Base-by-base conservation (phyloP, 1,140 invertebrate species). In the Pseudomyrmex pallidus region DNA sequence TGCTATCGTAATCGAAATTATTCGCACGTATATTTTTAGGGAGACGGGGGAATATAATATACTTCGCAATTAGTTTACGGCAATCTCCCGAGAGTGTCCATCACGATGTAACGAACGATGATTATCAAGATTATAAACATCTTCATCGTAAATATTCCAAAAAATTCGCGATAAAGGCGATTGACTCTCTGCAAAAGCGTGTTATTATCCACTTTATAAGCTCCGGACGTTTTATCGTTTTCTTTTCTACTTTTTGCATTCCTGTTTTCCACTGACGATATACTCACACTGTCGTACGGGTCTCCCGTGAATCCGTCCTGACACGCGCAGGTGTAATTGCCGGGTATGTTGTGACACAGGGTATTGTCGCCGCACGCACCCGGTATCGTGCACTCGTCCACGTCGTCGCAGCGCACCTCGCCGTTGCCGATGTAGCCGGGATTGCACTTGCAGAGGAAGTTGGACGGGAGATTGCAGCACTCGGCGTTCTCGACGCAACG, bases 371-470 rank as follows among this genome's bases (percentile, higher is more conserved):
- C 98, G 91, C 98, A 99, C 73, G 97, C 96, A 86, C 96, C 95
- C 13, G 97, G 96, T 90, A 96, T 95, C 86, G 94, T 90, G 94
- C 98, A 99, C 94, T 99, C 98, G 91, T 99, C 95, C 63, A 98
- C 96, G 95, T 99, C 98, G 96, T 95, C 88, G 94, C 98, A 98
- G 91, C 96, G 95, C 70, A 96, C 96, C 95, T 98, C 97, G 48
- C 98, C 98, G 90, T 98, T 97, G 61, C 98, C 98, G 94, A 97
- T 96, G 90, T 97, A 99, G 66, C 98, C 98, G 50, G 97, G 96
- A 89, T 97, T 97, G 94, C 98, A 99, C 95, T 98, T 98, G 95
- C 98, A 99, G 72, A 98, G 96, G 94, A 98, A 99, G 95, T 98
- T 97, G 77, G 98, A 97, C 46, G 98, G 98, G 86, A 99, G 94